Evolutionary conservation across 2,113 vertebrate species (phyloP), one percentile per base, ranked within the genome.

Genomic region (Sapayoa aenigma): DNA sequence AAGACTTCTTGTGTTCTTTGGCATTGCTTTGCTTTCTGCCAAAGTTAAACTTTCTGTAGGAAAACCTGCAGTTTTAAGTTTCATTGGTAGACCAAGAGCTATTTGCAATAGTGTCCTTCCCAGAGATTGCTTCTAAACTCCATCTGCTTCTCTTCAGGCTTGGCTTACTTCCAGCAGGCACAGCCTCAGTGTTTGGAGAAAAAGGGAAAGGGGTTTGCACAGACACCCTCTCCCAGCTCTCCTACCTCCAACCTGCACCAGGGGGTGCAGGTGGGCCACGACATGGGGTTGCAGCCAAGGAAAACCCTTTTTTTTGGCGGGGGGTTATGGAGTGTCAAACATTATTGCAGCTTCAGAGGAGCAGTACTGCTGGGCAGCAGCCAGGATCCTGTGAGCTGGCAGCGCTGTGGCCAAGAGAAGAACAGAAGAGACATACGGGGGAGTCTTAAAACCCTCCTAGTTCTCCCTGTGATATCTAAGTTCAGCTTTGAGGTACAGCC

Each of bases 121-220:
- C 67, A 72, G 53, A 73, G 58, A 73, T 37, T 55, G 63, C 63
- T 72, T 59, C 85, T 20, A 8, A 82, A 56, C 52, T 50, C 74
- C 75, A 75, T 75, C 93, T 90, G 93, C 62, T 82, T 42, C 58
- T 77, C 58, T 77, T 9, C 52, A 21, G 49, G 49, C 20, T 12
- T 90, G 91, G 83, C 39, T 73, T 9, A 1, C n/a, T 25, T 58
- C 87, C 87, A 87, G 81, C 46, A 68, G 56, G 18, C 49, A 21
- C 17, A 81, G 53, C 33, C 58, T n/a, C 24, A 17, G 42, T 0
- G 3, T 1, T 22, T 1, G 6, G 16, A 82, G 11, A 20, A 5
- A 31, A 37, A 28, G 8, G 41, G 24, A 37, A 11, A 58, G 15
- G 52, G 53, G 20, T 18, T 4, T 24, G 27, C 27, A 39, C 20